These are phyloP conservation scores for Bothrops jararaca DNA, from an alignment of 2,113 vertebrate genomes.

Conservation along the genomic window DNA sequence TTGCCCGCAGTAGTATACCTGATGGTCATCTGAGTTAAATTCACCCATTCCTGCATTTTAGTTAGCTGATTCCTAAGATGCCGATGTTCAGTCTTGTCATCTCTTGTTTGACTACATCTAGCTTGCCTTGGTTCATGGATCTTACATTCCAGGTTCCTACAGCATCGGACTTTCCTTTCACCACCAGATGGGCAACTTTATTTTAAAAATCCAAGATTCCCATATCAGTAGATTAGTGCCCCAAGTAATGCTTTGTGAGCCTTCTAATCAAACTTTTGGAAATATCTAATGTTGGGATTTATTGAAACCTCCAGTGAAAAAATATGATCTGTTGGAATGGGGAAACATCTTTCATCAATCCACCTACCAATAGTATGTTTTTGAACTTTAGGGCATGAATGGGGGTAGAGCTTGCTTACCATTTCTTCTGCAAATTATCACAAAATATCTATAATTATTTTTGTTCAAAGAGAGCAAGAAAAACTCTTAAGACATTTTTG, in stretches of 20 bases:
- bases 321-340: neutral
- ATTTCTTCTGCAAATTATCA: neutral
- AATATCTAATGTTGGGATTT: neutral
- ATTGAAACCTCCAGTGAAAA: neutral
- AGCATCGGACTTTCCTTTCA: no score
- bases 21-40: no score
- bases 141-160: no score
- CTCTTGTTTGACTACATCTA: no score
- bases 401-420: neutral
- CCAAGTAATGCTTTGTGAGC: neutral
- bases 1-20: no score
- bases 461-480: neutral
- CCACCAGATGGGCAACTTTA: neutral
- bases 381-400: neutral
- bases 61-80: no score
- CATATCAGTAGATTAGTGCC: neutral
- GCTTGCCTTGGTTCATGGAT: no score
- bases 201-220: neutral
- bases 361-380: neutral
- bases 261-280: neutral
- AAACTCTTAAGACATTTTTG: neutral
- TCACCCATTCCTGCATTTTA: no score
- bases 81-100: no score
- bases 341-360: neutral
- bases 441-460: neutral